Evolutionary conservation across 2,888 invertebrate genomes (phyloP), one percentile per base, ranked within the genome.

Genomic region (Melanophora roralis): DNA sequence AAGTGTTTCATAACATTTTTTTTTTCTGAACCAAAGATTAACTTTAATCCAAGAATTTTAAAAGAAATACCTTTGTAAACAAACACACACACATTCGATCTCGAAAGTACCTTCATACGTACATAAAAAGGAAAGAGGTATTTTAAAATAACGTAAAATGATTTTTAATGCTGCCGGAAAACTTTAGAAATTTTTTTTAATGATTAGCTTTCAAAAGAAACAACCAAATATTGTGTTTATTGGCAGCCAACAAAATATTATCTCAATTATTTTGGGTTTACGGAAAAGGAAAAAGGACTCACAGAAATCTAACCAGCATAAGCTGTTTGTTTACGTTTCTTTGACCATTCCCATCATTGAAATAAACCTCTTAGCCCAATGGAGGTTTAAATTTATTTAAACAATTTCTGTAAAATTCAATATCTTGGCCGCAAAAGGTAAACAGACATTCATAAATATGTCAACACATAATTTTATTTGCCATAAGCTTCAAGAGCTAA

Each of bases 1-100:
- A 77, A 77, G 59, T 71, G 51, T 77, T 59, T 71, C 77, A 71
- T 65, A 77, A 71, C 45, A 65, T 65, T 60, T 45, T 71, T 38
- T 27, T 36, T 16, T 36, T 16, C 49, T 65, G 23, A 27, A 45
- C 43, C 11, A 27, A 40, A 43, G 19, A 11, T 60, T 77, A 60
- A 60, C 71, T n/a, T 21, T 43, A 32, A n/a, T 53, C 71, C 71
- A 60, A 62, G 14, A 40, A 59, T 51, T 11, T 27, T 3, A 51
- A 14, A n/a, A 49, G 27, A 27, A 45, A 1, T 45, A 45, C 5
- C 43, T 4, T 2, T 43, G 16, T 6, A 27, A 5, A 27, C 27
- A 27, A 5, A 6, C 40, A 40, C 3, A n/a, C n/a, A n/a, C 4
- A 40, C 40, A 1, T n/a, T n/a, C n/a, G n/a, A n/a, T n/a, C n/a